phyloP scores from a whole-genome alignment of 2,888 invertebrate species.

The Apocheima hispidaria region DNA sequence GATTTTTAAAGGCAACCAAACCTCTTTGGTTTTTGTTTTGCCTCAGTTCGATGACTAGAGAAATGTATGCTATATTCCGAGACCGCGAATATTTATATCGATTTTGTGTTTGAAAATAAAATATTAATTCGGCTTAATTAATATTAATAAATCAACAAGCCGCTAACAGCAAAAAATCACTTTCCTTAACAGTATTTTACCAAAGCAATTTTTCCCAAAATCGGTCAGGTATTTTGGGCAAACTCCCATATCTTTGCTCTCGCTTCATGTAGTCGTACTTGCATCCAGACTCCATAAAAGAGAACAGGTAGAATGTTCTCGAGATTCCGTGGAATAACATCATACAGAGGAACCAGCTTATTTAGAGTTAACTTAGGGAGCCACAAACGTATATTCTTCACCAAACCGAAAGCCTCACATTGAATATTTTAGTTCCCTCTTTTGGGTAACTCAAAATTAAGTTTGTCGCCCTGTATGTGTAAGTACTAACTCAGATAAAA shows the following conservation, averaged over 20 bases:
- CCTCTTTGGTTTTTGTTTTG: too few species aligned
- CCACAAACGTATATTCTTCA: not conserved
- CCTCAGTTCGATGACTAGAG: too few species aligned
- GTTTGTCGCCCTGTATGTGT: constrained; percentile 10
- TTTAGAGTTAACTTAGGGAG: not conserved
- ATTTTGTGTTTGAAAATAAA: too few species aligned
- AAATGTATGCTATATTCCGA: too few species aligned
- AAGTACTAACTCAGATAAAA: constrained; percentile 43
- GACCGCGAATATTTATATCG: too few species aligned
- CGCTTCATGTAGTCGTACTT: constrained; percentile 47
- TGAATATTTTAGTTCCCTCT: not conserved
- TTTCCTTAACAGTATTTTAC: not conserved
- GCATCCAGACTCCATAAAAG: constrained; percentile 64
- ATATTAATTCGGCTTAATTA: not conserved
- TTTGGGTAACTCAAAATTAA: not conserved
- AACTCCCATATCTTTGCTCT: constrained; percentile 26
- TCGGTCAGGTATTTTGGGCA: constrained; percentile 13
- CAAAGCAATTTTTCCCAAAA: constrained; percentile 14
- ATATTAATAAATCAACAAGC: not conserved
- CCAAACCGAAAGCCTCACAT: not conserved
- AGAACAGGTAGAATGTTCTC: constrained; percentile 68
- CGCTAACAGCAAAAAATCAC: not conserved
- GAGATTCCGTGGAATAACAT: constrained; percentile 43
- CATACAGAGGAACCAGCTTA: constrained; percentile 4
- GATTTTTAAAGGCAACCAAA: too few species aligned